phyloP scores from a whole-genome alignment of 35 echinoderm and acorn worm genomes.

The Anneissia japonica region DNA sequence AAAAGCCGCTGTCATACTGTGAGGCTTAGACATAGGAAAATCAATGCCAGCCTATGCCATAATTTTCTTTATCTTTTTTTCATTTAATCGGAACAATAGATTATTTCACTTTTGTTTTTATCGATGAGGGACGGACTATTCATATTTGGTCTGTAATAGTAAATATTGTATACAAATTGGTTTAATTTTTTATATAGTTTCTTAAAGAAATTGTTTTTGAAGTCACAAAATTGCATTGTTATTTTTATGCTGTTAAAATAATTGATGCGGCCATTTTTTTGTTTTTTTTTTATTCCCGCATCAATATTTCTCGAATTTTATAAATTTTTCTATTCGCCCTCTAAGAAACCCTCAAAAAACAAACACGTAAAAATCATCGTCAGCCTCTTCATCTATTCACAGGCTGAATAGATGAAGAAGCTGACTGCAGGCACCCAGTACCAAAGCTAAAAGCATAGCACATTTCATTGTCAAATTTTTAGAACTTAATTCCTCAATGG shows the following conservation, averaged over 20 bases:
- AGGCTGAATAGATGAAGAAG: neutral
- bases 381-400: neutral
- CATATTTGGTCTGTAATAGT: no score
- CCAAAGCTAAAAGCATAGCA: slow-evolving; percentile 19
- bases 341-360: neutral
- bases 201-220: no score
- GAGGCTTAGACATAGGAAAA: slow-evolving; percentile 23
- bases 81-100: no score
- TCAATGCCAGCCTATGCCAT: slow-evolving; percentile 50
- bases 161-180: no score
- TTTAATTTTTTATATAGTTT: no score
- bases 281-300: neutral
- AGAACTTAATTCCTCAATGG: slow-evolving; percentile 6
- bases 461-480: slow-evolving; percentile 12
- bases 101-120: neutral
- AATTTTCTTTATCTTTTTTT: neutral
- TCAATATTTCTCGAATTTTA: neutral
- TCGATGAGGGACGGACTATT: no score
- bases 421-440: neutral
- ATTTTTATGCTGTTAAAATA: no score
- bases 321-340: neutral
- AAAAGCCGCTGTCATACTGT: neutral
- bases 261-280: no score
- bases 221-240: no score
- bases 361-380: neutral